These are phyloP conservation scores for Mastomys coucha DNA, from an alignment of 2,113 vertebrate genomes.

Conservation along the genomic window DNA sequence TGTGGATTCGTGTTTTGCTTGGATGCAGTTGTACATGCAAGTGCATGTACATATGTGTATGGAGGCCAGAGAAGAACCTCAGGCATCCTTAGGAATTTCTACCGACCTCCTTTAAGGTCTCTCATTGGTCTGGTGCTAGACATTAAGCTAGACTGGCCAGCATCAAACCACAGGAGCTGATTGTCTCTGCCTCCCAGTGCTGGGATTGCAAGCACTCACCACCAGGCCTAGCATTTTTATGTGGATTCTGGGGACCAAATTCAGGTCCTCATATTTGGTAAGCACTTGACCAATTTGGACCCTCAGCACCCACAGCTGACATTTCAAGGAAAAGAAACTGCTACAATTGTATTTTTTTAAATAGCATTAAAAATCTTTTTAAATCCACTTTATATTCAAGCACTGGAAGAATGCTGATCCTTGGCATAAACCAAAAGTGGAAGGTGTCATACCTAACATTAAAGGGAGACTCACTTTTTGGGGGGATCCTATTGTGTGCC, in stretches of 20 bases:
- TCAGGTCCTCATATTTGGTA: neutral
- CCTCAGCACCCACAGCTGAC: neutral
- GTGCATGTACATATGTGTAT: neutral
- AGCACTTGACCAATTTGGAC: neutral
- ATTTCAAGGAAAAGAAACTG: slow-evolving; percentile 19
- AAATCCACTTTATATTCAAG: neutral
- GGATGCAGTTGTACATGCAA: too few relatives aligned
- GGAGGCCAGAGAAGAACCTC: neutral
- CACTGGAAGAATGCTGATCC: neutral
- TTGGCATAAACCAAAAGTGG: neutral
- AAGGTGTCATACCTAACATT: slow-evolving; percentile 3
- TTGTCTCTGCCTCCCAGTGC: neutral
- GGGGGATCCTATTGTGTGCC: neutral
- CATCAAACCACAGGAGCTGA: neutral
- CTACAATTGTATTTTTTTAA: neutral
- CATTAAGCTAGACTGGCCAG: neutral
- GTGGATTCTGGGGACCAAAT: neutral
- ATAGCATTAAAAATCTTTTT: neutral
- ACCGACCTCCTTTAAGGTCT: neutral
- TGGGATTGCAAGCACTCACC: neutral
- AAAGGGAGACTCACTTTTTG: neutral
- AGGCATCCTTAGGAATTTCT: neutral
- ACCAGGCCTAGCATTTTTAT: neutral
- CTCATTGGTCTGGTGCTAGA: neutral
- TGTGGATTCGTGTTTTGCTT: neutral